phyloP scores from a whole-genome alignment of 1,140 invertebrate species.

The Dufourea novaeangliae region DNA sequence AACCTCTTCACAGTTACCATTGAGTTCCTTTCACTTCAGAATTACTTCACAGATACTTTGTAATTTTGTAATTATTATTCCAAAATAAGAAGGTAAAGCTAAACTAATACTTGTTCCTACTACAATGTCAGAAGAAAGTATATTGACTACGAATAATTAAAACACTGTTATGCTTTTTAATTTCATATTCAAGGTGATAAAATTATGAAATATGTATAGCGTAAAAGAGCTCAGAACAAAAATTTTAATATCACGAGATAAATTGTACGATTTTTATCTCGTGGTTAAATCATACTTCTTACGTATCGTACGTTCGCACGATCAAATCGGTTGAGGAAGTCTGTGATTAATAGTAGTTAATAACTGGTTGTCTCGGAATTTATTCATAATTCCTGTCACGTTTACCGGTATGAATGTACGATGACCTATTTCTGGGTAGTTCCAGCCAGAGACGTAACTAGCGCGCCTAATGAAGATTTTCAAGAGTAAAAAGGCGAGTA shows the following conservation, averaged over 20 bases:
- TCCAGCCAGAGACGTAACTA: not conserved
- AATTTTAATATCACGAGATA: not conserved
- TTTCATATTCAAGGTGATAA: not conserved
- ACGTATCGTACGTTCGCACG: not conserved
- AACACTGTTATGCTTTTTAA: not conserved
- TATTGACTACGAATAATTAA: too few species aligned
- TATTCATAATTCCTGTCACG: constrained; percentile 32
- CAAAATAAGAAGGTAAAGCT: too few species aligned
- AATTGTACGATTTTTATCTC: constrained; percentile 4
- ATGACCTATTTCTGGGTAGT: constrained; percentile 31
- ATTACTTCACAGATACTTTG: too few species aligned
- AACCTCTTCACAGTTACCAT: too few species aligned
- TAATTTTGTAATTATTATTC: too few species aligned
- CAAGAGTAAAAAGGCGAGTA: not conserved
- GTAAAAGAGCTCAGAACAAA: not conserved
- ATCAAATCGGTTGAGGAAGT: constrained; percentile 22
- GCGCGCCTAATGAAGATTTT: constrained; percentile 20
- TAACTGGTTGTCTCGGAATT: constrained; percentile 33
- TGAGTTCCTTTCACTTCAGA: too few species aligned
- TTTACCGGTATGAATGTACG: not conserved
- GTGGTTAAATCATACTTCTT: constrained; percentile 13
- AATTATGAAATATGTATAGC: not conserved
- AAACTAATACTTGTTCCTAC: too few species aligned
- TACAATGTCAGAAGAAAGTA: too few species aligned
- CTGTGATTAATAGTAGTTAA: constrained; percentile 41